Conservation (phyloP, 2,113 vertebrate genomes). For the Anser brachyrhynchus region DNA sequence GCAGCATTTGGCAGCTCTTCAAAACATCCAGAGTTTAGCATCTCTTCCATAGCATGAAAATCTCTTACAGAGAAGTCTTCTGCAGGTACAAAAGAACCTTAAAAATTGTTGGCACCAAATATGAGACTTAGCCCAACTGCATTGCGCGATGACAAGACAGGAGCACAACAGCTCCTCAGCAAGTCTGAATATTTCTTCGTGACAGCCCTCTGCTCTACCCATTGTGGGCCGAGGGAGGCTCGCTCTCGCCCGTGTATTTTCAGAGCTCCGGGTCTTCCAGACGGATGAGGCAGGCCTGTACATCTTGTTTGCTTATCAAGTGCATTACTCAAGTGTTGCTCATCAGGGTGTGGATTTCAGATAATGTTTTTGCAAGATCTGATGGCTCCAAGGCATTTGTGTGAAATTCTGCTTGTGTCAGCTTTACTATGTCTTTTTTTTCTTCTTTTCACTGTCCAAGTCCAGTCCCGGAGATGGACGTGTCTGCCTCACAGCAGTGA, state of each 20-base stretch:
- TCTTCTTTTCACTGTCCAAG: not conserved
- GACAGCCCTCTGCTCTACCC: not conserved
- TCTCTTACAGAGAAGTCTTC: not conserved
- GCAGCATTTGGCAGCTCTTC: not conserved
- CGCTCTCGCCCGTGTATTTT: not conserved
- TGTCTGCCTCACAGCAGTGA: not conserved
- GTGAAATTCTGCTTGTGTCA: conserved; percentile 11
- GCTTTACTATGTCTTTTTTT: not conserved
- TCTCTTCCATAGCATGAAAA: not conserved
- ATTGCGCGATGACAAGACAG: rapidly evolving
- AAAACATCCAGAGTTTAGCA: not conserved
- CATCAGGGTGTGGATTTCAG: not conserved
- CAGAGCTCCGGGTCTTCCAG: not conserved
- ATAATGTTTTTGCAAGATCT: not conserved
- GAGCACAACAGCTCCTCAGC: not conserved
- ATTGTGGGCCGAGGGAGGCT: not conserved
- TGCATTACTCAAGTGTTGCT: not conserved
- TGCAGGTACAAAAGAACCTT: not conserved
- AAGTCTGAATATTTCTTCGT: not conserved
- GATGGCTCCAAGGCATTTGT: not conserved
- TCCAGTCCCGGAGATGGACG: not conserved
- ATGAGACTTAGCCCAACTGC: not conserved
- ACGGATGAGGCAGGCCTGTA: not conserved
- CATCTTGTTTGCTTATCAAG: not conserved
- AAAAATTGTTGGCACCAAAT: not conserved